Base-by-base conservation (phyloP, 2,797 vertebrate species). In the Distichodus sexfasciatus region DNA sequence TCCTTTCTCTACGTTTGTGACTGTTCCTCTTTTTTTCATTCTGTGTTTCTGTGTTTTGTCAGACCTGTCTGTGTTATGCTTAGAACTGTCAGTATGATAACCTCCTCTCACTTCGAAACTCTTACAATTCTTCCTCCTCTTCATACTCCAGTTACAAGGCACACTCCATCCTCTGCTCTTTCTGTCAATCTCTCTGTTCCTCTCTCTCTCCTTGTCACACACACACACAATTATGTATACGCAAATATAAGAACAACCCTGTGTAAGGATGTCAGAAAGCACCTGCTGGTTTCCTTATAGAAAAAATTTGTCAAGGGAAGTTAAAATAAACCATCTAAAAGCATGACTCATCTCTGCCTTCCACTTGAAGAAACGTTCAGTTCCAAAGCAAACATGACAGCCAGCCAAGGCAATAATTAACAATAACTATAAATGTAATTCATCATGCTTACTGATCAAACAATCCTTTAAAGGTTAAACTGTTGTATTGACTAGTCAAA, bases 221-320 rank as follows among this genome's bases (percentile, higher is more conserved):
- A 46, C 58, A 64, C 61, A 50, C 58, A 31, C 28, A 36, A 11
- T 35, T 19, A 54, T 41, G 43, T 44, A 51, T 48, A 53, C 59
- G 55, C 15, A 47, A 55, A 68, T 11, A 43, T 44, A 36, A 29
- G 44, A 67, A 46, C 23, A 44, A 62, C 48, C 33, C 23, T 15
- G n/a, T 24, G 4, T 17, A 7, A 50, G 51, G 11, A 40, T 28
- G 40, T 43, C 9, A 14, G 24, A 26, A n/a, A n/a, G n/a, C n/a
- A n/a, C n/a, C n/a, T 28, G 12, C 10, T 28, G 47, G 43, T 21
- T 35, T 46, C 48, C 26, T 15, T 54, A 35, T 35, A 3, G 11
- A 9, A 53, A 57, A 19, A 74, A 35, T 74, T 50, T 68, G 19
- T 62, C 54, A 43, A 69, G 62, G 46, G n/a, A 58, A 48, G 50